Percentiles rank a stretch among this genome's conserved stretches.
Evolutionary conservation across 2,888 invertebrate species (phyloP).

Genomic region (Scaptomyza cyrtandrae): DNA sequence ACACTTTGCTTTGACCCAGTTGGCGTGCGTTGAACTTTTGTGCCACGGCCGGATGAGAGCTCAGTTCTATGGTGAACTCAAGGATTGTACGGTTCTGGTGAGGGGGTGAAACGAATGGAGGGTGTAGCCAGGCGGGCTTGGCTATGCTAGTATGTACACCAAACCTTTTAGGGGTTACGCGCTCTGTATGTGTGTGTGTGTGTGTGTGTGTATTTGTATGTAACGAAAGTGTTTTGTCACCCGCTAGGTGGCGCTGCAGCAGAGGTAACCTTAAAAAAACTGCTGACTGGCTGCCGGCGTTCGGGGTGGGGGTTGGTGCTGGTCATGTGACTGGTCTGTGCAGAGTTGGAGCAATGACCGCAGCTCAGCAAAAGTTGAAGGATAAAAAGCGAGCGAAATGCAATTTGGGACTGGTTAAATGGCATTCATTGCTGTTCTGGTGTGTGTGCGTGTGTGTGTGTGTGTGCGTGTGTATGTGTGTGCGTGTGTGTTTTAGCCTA

Average conservation of each 20-base stretch:
- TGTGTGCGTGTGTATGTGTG: background rate
- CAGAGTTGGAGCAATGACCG: slow-evolving; percentile 78
- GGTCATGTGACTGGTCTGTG: slow-evolving; percentile 49
- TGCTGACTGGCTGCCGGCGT: slow-evolving; percentile 32
- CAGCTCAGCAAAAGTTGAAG: slow-evolving; percentile 78
- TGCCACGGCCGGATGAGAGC: slow-evolving; percentile 57
- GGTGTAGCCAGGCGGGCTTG: slow-evolving; percentile 1
- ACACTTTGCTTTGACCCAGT: slow-evolving; percentile 84
- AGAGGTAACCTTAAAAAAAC: slow-evolving; percentile 70
- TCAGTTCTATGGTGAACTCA: slow-evolving; percentile 30
- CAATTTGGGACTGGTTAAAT: background rate
- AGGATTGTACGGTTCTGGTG: background rate
- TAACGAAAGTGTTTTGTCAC: slow-evolving; percentile 53
- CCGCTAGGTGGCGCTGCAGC: slow-evolving; percentile 65
- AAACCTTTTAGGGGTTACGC: slow-evolving; percentile 73
- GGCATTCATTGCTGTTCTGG: background rate
- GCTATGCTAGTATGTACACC: slow-evolving; percentile 24
- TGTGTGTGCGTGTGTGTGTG: background rate
- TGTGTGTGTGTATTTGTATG: slow-evolving; percentile 16
- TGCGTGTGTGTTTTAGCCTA: slow-evolving; percentile 7
- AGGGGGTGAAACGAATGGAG: slow-evolving; percentile 5
- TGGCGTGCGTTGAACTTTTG: slow-evolving; percentile 79
- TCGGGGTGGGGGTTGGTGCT: slow-evolving; percentile 7
- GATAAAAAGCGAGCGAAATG: slow-evolving; percentile 46
- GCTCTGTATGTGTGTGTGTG: slow-evolving; percentile 40